A percentile compares a stretch with the other conserved stretches of the same genome.
phyloP scores from a whole-genome alignment of 2,797 vertebrate genomes.

The Hydrocynus forskahlii region DNA sequence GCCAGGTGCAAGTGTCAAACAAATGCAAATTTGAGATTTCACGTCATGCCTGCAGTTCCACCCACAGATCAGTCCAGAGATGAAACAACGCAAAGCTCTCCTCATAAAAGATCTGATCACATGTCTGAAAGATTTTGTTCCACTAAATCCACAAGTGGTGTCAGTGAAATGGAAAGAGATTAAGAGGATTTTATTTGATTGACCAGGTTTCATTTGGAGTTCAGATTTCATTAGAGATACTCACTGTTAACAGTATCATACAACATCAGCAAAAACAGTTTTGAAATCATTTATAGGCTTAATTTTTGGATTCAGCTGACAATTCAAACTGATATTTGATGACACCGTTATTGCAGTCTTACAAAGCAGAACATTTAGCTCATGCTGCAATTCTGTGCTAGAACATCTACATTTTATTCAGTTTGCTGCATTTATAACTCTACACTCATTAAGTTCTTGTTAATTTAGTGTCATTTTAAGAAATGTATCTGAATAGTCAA shows the following conservation, averaged over 20 bases:
- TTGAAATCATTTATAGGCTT: too few species aligned
- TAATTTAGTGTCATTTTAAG: too few species aligned
- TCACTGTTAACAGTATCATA: not conserved
- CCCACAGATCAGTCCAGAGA: slow-evolving; percentile 8
- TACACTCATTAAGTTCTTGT: too few species aligned
- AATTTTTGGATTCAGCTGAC: too few species aligned
- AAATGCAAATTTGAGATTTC: not conserved
- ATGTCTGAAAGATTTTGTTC: not conserved
- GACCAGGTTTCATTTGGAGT: not conserved
- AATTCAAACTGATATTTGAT: too few species aligned
- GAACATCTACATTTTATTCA: too few species aligned
- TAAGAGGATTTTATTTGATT: not conserved
- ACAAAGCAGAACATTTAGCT: too few species aligned
- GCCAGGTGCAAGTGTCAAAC: not conserved
- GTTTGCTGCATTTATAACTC: too few species aligned
- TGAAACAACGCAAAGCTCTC: not conserved
- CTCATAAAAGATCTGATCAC: slow-evolving; percentile 1
- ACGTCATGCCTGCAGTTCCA: slow-evolving; percentile 15
- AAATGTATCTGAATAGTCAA: too few species aligned
- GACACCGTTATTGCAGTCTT: too few species aligned
- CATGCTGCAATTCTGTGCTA: too few species aligned
- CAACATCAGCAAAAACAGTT: not conserved
- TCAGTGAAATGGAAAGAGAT: not conserved
- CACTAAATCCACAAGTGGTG: not conserved
- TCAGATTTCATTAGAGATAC: not conserved